Evolutionary conservation across 1,140 invertebrate species (phyloP).

Genomic region (Ceratosolen fusciceps): DNA sequence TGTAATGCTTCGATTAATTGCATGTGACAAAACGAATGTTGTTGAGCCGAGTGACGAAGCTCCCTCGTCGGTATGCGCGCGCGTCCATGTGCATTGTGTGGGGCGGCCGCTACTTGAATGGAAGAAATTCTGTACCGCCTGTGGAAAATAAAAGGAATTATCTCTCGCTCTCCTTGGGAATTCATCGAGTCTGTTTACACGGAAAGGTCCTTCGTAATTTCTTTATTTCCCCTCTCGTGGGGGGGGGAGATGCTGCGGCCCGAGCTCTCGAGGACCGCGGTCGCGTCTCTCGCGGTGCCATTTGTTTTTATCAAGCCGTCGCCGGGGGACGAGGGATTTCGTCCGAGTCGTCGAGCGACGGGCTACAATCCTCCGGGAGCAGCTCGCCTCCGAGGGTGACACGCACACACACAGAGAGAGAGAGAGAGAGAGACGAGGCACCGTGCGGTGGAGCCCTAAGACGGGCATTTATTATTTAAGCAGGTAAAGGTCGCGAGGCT

Average conservation of each 20-base stretch:
- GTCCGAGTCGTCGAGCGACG: slow-evolving; percentile 48
- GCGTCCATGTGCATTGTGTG: no score
- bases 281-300: slow-evolving; percentile 58
- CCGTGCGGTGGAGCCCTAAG: slow-evolving; percentile 59
- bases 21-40: neutral
- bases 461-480: slow-evolving; percentile 69
- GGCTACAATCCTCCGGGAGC: slow-evolving; percentile 55
- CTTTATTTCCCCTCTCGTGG: slow-evolving; percentile 65
- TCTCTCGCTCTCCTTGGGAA: slow-evolving; percentile 55
- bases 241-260: slow-evolving; percentile 51
- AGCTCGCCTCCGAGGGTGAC: neutral
- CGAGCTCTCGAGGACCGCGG: slow-evolving; percentile 16
- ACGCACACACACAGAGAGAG: no score
- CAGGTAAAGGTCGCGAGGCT: neutral
- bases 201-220: slow-evolving; percentile 66
- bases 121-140: no score
- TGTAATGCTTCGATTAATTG: neutral
- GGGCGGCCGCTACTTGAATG: no score
- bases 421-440: neutral
- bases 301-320: slow-evolving; percentile 70
- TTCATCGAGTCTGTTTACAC: slow-evolving; percentile 68
- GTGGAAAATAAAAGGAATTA: no score
- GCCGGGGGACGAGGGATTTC: slow-evolving; percentile 55
- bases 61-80: no score
- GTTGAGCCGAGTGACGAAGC: neutral